Evolutionary conservation across 2,888 invertebrate genomes (phyloP).

Genomic region (Trichogramma dendrolimi): DNA sequence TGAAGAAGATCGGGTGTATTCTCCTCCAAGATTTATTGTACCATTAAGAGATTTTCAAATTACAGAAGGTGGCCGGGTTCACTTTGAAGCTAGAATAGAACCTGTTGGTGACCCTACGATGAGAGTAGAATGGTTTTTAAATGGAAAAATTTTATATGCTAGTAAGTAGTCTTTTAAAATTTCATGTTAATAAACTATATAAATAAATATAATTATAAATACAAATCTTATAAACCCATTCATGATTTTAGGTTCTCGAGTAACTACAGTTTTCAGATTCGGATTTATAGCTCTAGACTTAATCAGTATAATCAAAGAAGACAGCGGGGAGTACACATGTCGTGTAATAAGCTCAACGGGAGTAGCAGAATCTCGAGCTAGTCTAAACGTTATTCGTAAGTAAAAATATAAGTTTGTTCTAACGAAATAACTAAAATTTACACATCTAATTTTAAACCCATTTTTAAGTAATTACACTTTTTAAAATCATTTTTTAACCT

Average conservation of each 20-base stretch:
- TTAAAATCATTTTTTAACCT: no score
- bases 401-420: conserved; percentile 2
- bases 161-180: conserved; percentile 61
- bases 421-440: no score
- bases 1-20: conserved; percentile 83
- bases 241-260: conserved; percentile 75
- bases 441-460: no score
- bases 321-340: conserved; percentile 87
- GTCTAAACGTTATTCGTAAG: conserved; percentile 68
- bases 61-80: conserved; percentile 86
- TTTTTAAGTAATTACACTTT: no score
- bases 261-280: conserved; percentile 92
- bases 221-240: not conserved
- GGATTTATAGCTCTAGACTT: conserved; percentile 94
- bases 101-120: conserved; percentile 95
- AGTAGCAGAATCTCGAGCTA: conserved; percentile 78
- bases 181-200: conserved; percentile 1
- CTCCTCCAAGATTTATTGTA: conserved; percentile 87
- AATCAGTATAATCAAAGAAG: conserved; percentile 77
- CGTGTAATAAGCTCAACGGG: conserved; percentile 84
- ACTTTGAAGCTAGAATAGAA: conserved; percentile 96
- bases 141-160: conserved; percentile 85
- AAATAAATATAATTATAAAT: conserved; percentile 4
- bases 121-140: conserved; percentile 93
- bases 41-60: conserved; percentile 78